Base-by-base conservation (phyloP, 2,888 invertebrate species). In the Thalpophila matura region DNA sequence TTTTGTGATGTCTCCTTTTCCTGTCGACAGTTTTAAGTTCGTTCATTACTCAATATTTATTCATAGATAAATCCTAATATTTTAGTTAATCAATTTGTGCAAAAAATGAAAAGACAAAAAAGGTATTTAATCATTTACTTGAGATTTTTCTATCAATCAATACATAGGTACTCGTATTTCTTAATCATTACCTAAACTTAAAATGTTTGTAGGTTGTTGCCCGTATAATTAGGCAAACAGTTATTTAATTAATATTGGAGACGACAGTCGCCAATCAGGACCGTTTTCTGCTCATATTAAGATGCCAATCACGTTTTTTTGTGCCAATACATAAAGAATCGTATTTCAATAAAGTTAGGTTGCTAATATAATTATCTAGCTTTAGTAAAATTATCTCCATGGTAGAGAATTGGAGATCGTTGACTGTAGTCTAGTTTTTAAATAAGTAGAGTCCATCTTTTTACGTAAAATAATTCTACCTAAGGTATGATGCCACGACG, bases 221-320 rank as follows among this genome's bases (percentile, higher is more conserved):
- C 31, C n/a, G 31, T 22, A 16, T 38, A 29, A 55, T 45, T 67
- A 26, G 9, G 7, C 4, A 40, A 67, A 33, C 42, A 56, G 26
- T 38, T 56, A 43, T 31, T 66, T 55, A 66, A 54, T 65, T 18
- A 61, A 65, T n/a, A 26, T 43, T 29, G 29, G 14, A 16, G 7
- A 38, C 31, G 29, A 38, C 20, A 31, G 26, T 26, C 16, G 10
- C n/a, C 26, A 56, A 67, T 56, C n/a, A 31, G 31, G 26, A 16
- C 20, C 35, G 66, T 43, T 43, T 37, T n/a, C 29, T 35, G 7
- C 29, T 56, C 10, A 27, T 31, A 62, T 62, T 67, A 56, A 43
- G 35, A 67, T 16, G 43, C 29, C 43, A 62, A 67, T 63, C 59
- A 68, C 33, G 59, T 40, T 42, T 12, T 18, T 33, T 58, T 20